phyloP scores from a whole-genome alignment of 2,888 invertebrate genomes.

The Lymantria monacha region DNA sequence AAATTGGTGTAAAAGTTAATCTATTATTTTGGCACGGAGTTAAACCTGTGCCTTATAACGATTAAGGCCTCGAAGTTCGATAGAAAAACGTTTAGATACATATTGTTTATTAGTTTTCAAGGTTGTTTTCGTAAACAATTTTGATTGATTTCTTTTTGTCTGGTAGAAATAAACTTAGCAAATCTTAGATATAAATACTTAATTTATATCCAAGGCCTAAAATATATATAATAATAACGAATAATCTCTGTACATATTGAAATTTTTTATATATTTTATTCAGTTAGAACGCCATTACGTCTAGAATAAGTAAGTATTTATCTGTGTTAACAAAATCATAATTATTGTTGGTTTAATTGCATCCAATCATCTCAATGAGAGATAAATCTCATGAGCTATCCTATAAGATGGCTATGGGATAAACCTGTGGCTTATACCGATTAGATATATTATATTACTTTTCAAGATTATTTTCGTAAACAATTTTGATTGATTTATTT shows the following conservation, averaged over 20 bases:
- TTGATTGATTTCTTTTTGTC: background rate
- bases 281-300: too few relatives aligned
- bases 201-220: too few relatives aligned
- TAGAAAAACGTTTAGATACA: background rate
- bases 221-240: too few relatives aligned
- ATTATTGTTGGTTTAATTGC: too few relatives aligned
- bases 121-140: background rate
- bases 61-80: background rate
- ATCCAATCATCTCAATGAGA: too few relatives aligned
- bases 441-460: conserved; percentile 1
- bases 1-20: conserved; percentile 15
- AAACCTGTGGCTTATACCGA: conserved; percentile 5
- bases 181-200: too few relatives aligned
- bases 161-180: background rate
- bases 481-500: background rate
- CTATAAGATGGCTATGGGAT: too few relatives aligned
- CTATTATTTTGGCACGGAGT: conserved; percentile 10
- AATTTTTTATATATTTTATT: too few relatives aligned
- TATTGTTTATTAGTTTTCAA: background rate
- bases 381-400: too few relatives aligned
- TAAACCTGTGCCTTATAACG: conserved; percentile 5
- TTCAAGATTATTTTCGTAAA: background rate
- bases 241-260: too few relatives aligned
- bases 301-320: too few relatives aligned
- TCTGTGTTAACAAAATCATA: too few relatives aligned